Percentiles rank a stretch among this genome's conserved stretches.
Conservation (phyloP, 2,113 vertebrate genomes). For the Symphodus melops region DNA sequence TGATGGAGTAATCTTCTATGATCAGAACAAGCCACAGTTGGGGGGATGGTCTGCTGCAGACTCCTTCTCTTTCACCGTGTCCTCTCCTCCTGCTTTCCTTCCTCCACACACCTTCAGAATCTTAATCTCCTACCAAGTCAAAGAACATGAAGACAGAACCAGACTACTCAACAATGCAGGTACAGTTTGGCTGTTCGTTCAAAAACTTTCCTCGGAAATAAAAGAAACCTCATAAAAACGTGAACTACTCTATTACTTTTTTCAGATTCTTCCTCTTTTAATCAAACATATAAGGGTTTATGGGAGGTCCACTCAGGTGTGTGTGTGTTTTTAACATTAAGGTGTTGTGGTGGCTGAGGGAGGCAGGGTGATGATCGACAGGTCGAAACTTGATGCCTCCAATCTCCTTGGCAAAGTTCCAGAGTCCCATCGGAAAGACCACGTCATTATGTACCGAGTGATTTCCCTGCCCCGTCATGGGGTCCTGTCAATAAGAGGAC, state of each 20-base stretch:
- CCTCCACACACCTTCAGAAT: slow-evolving; percentile 85
- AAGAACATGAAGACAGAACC: slow-evolving; percentile 68
- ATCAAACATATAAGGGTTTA: no score
- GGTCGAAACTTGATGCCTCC: slow-evolving; percentile 88
- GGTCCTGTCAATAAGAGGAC: slow-evolving; percentile 81
- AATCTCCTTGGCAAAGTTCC: slow-evolving; percentile 87
- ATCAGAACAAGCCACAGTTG: slow-evolving; percentile 79
- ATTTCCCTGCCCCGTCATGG: slow-evolving; percentile 85
- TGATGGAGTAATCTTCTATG: slow-evolving; percentile 83
- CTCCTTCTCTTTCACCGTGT: slow-evolving; percentile 85
- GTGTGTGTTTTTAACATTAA: slow-evolving; percentile 57
- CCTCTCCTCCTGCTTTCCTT: slow-evolving; percentile 85
- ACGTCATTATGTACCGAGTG: slow-evolving; percentile 88
- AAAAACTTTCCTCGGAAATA: no score
- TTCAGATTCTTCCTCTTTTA: no score
- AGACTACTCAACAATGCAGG: slow-evolving; percentile 87
- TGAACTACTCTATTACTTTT: no score
- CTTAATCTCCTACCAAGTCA: slow-evolving; percentile 84
- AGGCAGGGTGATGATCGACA: slow-evolving; percentile 85
- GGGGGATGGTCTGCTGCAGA: slow-evolving; percentile 84
- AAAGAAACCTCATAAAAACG: background rate
- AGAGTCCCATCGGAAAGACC: slow-evolving; percentile 74
- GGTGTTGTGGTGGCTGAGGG: slow-evolving; percentile 89
- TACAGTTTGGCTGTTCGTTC: slow-evolving; percentile 35
- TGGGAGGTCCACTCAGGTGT: background rate